Conservation (phyloP, 2,113 vertebrate genomes). For the Arenaria interpres region DNA sequence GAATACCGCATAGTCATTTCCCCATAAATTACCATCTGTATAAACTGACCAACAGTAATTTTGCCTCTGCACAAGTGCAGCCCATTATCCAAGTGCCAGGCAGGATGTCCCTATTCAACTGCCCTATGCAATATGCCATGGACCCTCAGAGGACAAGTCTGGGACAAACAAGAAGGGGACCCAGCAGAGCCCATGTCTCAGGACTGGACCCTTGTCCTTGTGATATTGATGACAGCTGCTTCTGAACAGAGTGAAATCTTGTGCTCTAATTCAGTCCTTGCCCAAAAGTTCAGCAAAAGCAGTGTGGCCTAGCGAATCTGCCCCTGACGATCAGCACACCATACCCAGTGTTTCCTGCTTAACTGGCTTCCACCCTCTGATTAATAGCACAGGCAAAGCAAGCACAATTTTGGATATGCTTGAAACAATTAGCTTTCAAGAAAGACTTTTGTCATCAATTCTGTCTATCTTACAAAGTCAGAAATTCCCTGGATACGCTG, state of each 20-base stretch:
- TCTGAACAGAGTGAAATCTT: background rate
- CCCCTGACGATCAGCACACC: background rate
- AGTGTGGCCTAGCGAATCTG: fast-evolving
- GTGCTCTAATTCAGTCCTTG: background rate
- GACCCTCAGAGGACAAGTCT: background rate
- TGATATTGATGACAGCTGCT: background rate
- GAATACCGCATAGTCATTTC: background rate
- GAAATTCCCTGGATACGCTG: background rate
- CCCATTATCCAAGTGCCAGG: background rate
- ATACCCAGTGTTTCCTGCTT: background rate
- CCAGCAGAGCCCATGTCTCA: background rate
- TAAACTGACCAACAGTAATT: background rate
- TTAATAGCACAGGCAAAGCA: background rate
- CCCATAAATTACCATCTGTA: background rate
- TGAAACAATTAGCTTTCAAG: conserved; percentile 8
- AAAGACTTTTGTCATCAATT: conserved; percentile 41
- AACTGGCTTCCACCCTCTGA: background rate
- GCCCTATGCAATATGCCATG: background rate
- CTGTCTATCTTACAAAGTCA: conserved; percentile 20
- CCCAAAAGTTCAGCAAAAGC: background rate
- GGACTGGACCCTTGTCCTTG: background rate
- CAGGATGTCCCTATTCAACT: fast-evolving
- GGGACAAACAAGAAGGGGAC: background rate
- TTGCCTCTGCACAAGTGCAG: background rate
- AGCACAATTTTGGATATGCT: background rate